Evolutionary conservation across 2,888 invertebrate genomes (phyloP).

Genomic region (Carpatolechia fugitivella): DNA sequence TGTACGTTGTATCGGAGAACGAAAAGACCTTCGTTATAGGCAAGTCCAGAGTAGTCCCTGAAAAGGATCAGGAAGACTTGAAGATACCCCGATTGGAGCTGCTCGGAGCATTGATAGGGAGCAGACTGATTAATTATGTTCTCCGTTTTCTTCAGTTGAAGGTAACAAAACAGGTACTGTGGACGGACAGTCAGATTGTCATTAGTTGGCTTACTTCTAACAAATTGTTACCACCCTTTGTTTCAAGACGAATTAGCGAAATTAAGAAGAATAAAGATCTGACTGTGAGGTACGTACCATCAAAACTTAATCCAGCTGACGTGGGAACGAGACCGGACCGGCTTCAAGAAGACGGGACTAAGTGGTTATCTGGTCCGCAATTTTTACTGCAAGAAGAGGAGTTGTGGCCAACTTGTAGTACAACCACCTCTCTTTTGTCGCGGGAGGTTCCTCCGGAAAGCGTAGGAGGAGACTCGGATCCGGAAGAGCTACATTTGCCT

Average conservation of each 20-base stretch:
- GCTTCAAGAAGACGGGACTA: too few species aligned
- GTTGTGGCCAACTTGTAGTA: too few species aligned
- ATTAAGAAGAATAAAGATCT: not conserved
- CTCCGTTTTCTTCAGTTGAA: not conserved
- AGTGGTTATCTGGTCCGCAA: too few species aligned
- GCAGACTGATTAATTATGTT: not conserved
- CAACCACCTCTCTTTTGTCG: too few species aligned
- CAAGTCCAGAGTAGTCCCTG: not conserved
- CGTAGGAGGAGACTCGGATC: too few species aligned
- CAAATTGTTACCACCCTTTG: not conserved
- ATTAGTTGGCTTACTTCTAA: not conserved
- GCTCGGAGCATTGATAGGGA: not conserved
- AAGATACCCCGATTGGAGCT: not conserved
- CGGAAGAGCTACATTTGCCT: too few species aligned
- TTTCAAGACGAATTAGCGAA: not conserved
- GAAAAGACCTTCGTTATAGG: not conserved
- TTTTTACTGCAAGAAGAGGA: too few species aligned
- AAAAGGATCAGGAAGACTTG: not conserved
- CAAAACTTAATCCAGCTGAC: not conserved
- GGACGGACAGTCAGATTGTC: not conserved
- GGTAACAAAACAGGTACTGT: not conserved
- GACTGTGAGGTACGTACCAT: not conserved
- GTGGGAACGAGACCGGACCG: not conserved
- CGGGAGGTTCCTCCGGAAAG: too few species aligned
- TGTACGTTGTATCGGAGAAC: too few species aligned